Conservation (phyloP, 2,113 vertebrate genomes). For the Odobenus rosmarus region DNA sequence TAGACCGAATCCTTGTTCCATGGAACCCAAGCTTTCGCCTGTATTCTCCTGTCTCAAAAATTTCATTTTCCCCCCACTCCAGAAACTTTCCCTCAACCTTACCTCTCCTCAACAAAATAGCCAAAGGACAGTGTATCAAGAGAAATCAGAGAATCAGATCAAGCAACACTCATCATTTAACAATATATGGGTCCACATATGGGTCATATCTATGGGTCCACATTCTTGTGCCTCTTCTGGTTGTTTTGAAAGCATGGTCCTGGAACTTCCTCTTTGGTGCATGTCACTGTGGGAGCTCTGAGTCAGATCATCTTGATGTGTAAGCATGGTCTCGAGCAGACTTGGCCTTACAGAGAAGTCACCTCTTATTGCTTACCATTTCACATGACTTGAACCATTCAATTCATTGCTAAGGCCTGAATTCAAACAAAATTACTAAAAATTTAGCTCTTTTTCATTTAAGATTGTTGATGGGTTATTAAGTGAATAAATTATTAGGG, state of each 20-base stretch:
- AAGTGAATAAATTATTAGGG: neutral
- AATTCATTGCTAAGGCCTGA: neutral
- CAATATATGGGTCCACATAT: neutral
- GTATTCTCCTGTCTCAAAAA: neutral
- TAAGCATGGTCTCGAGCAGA: neutral
- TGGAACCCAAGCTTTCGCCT: neutral
- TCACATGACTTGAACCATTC: neutral
- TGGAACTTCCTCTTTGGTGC: neutral
- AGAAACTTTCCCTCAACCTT: neutral
- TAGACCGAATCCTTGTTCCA: neutral
- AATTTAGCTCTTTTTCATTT: neutral
- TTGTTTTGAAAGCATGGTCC: neutral
- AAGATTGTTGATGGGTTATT: neutral
- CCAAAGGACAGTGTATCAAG: neutral
- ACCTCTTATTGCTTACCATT: neutral
- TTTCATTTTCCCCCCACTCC: neutral
- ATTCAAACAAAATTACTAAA: conserved; percentile 22
- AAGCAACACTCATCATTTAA: neutral
- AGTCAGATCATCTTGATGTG: neutral
- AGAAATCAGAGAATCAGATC: neutral
- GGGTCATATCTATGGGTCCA: neutral
- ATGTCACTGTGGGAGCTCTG: neutral
- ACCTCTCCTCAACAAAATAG: neutral
- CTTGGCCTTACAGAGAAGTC: neutral
- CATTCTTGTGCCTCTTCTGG: neutral